Evolutionary conservation across 2,113 vertebrate species (phyloP), one percentile per base, ranked within the genome.

Genomic region (Grallaria varia): DNA sequence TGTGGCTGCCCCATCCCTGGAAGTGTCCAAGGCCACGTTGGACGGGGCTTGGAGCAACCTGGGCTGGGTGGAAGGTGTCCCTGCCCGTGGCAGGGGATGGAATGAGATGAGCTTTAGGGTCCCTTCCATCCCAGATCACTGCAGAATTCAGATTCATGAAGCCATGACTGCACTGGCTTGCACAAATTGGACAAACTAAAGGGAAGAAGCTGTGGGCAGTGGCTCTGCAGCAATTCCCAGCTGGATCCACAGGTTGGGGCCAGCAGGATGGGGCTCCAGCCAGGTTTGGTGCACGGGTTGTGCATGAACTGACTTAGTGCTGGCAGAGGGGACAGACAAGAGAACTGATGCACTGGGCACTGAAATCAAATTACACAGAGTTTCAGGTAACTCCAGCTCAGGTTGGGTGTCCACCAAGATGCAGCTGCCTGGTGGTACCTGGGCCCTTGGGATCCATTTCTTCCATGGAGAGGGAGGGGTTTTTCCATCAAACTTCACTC

Each of bases 171-270:
- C 7, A 27, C 14, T 12, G 31, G 37, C 23, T 33, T 39, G 24
- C 22, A 55, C 39, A 14, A 22, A 83, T 35, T 19, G 27, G 3
- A 4, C 5, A 23, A 55, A 23, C 6, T 4, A 3, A 52, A 71
- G 49, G 42, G 13, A 53, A 22, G 42, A 15, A 59, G 5, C 21
- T 10, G 2, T 2, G 9, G 68, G 11, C 24, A 31, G 33, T 30
- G 33, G 35, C 53, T 91, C 33, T 44, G 30, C 58, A 37, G 50
- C 6, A 50, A 17, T 45, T 80, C 19, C 63, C 16, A 10, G 12
- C n/a, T 1, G 63, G 62, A 40, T 44, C 12, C 3, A 0, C 8
- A n/a, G 2, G 2, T 9, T 20, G n/a, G 33, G 35, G 33, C 12
- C 68, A 45, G 19, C 18, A 60, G 75, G 45, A 14, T 59, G 50